Evolutionary conservation across 2,888 invertebrate genomes (phyloP).

Genomic region (Kuschelorhynchus macadamiae): DNA sequence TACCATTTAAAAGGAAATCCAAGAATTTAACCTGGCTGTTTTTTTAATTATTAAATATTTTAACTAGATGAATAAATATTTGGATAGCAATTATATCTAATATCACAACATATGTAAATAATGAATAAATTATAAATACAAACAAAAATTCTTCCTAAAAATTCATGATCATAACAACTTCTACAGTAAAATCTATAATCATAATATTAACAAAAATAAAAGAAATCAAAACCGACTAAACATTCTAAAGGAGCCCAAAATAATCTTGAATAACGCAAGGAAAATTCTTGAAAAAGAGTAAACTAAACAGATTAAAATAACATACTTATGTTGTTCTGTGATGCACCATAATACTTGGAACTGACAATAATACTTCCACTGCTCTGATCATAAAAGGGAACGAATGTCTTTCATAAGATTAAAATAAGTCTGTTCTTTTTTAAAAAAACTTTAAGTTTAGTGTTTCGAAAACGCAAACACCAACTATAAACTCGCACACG

Average conservation of each 20-base stretch:
- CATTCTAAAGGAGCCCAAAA: slow-evolving; percentile 15
- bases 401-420: slow-evolving; percentile 20
- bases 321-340: slow-evolving; percentile 61
- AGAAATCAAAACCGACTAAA: not conserved
- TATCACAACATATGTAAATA: no score
- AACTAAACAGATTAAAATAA: slow-evolving; percentile 58
- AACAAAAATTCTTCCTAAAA: no score
- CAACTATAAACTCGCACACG: slow-evolving; percentile 26
- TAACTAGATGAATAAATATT: no score
- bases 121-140: no score
- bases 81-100: no score
- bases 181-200: no score
- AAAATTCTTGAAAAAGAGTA: slow-evolving; percentile 43
- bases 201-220: slow-evolving; percentile 4
- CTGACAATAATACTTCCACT: slow-evolving; percentile 59
- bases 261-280: slow-evolving; percentile 30
- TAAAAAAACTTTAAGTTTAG: not conserved
- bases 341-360: slow-evolving; percentile 67
- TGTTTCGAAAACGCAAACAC: slow-evolving; percentile 10
- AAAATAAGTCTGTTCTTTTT: slow-evolving; percentile 9
- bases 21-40: no score
- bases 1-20: no score
- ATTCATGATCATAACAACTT: no score
- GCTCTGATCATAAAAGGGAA: slow-evolving; percentile 32
- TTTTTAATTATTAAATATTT: no score